Base-by-base conservation (phyloP, 2,113 vertebrate species). In the Alligator mississippiensis region DNA sequence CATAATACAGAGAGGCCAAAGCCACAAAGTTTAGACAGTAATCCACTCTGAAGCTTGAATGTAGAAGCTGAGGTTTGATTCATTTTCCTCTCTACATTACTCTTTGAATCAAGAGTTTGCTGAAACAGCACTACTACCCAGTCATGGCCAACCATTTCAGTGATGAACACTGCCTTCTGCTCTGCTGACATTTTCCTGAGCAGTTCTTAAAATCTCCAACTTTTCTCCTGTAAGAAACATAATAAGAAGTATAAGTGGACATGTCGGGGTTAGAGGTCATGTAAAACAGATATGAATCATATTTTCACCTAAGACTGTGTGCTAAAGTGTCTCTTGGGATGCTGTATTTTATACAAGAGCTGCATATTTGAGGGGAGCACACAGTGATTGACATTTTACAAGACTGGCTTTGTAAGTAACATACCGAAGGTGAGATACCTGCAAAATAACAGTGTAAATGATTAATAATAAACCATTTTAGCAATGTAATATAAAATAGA, bases 151-250 rank as follows among this genome's bases (percentile, higher is more conserved):
- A 2, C 5, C 14, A 85, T 27, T 2, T 78, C 6, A 80, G 75
- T 74, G 6, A 16, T 24, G 75, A 2, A 8, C 6, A 55, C 2
- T 77, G 2, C 0, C 0, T 72, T 89, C 6, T 80, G 21, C 28
- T 3, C 1, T 77, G 54, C 3, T 60, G 2, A 38, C 81, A 9
- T 22, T 28, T 61, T 84, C 54, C 57, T 6, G 77, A 22, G 38
- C 1, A 34, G 59, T 30, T 85, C 83, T 28, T 81, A 60, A 77
- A 85, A 90, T 58, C 1, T 6, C 25, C 5, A 25, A 13, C 3
- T 80, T 68, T 92, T 0, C 4, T 28, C 4, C 60, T 24, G 38
- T 74, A 28, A 77, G 22, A 84, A 91, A 57, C 11, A 38, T 79
- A 30, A 5, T 64, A 55, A 63, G 10, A 79, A 85, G 57, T 47